Evolutionary conservation across 2,888 invertebrate species (phyloP), one percentile per base, ranked within the genome.

Genomic region (Chymomyza caudatula): DNA sequence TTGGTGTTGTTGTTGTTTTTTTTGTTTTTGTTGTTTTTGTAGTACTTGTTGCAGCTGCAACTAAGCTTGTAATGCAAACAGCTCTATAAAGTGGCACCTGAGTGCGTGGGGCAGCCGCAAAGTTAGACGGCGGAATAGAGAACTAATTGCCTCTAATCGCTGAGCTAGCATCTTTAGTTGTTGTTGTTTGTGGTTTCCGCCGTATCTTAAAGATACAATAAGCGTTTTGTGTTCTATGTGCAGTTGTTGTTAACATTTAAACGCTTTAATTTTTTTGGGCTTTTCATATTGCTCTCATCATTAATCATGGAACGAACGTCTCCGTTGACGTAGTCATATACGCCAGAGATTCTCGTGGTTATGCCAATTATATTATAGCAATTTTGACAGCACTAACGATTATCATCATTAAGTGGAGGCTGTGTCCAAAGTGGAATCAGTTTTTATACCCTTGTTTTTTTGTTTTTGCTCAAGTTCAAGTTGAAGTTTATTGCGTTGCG

Each of bases 141-240:
- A 37, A 62, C 71, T 81, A 88, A 88, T 88, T 86, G 87, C 69
- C 62, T 73, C 73, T 88, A 87, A 88, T 88, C 88, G 76, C 57
- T 61, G 72, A 71, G 70, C 83, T 85, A 53, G 62, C 69, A 85
- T 81, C 85, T 82, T 73, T 75, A 59, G 79, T 74, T 85, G 79
- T 81, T 81, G 83, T 80, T 85, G 65, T 61, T 60, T 77, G 71
- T 70, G 58, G 85, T 80, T 81, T 81, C 81, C 81, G 78, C 58
- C 74, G 80, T 73, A 71, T 77, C 84, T 80, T 74, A 51, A 67
- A 80, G 81, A 83, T 83, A 74, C n/a, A n/a, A n/a, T n/a, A n/a
- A n/a, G 54, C 20, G 13, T 20, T 43, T 51, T 25, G 20, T 43
- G 55, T 54, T 52, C 52, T 11, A 37, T 37, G 29, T 47, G 8